Evolutionary conservation across 2,888 invertebrate genomes (phyloP).

Genomic region (Cataglyphis cursor): DNA sequence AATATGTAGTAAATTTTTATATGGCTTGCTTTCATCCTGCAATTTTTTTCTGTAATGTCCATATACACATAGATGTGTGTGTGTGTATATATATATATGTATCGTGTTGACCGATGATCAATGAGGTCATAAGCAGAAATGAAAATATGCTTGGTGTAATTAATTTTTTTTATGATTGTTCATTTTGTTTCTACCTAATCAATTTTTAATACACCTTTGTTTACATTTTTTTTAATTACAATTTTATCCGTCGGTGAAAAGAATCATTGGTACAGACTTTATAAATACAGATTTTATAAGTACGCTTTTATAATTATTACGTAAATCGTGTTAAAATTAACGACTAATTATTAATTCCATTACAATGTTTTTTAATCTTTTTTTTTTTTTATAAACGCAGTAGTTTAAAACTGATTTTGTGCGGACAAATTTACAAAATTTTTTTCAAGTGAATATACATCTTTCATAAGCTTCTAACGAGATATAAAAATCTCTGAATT

Average conservation of each 20-base stretch:
- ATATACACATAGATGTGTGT: no score
- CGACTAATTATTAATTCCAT: slow-evolving; percentile 17
- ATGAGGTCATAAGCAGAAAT: slow-evolving; percentile 2
- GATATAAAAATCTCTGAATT: not conserved
- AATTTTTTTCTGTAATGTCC: not conserved
- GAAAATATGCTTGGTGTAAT: slow-evolving; percentile 7
- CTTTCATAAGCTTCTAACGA: not conserved
- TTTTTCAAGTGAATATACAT: not conserved
- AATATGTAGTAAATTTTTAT: not conserved
- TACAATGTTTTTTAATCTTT: not conserved
- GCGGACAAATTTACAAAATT: not conserved
- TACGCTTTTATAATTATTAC: not conserved
- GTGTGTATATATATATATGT: not conserved
- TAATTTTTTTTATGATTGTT: slow-evolving; percentile 22
- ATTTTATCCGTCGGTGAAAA: not conserved
- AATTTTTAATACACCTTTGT: slow-evolving; percentile 9
- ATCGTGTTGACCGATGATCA: slow-evolving; percentile 1
- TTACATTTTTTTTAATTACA: not conserved
- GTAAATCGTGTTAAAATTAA: not conserved
- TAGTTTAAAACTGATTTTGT: not conserved
- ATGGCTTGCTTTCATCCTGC: not conserved
- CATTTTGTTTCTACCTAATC: not conserved
- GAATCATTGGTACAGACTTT: not conserved
- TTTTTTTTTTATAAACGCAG: not conserved
- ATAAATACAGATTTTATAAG: not conserved